A percentile compares a stretch with the other conserved stretches of the same genome.
Evolutionary conservation across 2,797 vertebrate species (phyloP).

Genomic region (Luscinia megarhynchos): DNA sequence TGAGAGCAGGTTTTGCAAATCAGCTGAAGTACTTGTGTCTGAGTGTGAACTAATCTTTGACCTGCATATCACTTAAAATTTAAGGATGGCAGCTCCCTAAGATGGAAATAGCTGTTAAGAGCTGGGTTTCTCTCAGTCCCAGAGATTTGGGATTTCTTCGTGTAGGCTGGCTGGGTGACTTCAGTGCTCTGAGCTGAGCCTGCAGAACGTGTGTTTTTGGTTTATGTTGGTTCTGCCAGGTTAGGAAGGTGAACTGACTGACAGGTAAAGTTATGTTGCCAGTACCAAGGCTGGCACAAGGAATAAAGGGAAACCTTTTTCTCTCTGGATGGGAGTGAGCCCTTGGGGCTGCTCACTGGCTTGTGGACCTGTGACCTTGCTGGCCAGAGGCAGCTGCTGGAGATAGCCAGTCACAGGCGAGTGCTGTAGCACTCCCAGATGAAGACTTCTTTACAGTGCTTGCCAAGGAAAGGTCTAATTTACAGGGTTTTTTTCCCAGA

Average conservation of each 20-base stretch:
- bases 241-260: neutral
- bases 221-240: neutral
- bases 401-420: neutral
- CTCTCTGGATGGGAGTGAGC: neutral
- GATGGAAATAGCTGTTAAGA: neutral
- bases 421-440: neutral
- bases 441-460: constrained; percentile 15
- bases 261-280: neutral
- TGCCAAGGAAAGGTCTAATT: constrained; percentile 44
- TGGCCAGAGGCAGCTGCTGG: constrained; percentile 2
- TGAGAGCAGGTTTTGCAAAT: neutral
- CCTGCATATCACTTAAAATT: neutral
- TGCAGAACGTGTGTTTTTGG: neutral
- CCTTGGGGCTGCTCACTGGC: neutral
- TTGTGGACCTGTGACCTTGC: neutral
- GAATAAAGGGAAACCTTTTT: neutral
- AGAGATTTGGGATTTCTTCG: neutral
- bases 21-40: neutral
- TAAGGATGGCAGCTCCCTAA: neutral
- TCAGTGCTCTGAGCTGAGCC: neutral
- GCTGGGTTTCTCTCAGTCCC: neutral
- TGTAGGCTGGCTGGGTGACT: neutral
- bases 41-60: neutral
- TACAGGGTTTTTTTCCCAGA: neutral
- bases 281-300: neutral